phyloP scores from a whole-genome alignment of 2,888 invertebrate species.

The Sceliomorpha sp. region DNA sequence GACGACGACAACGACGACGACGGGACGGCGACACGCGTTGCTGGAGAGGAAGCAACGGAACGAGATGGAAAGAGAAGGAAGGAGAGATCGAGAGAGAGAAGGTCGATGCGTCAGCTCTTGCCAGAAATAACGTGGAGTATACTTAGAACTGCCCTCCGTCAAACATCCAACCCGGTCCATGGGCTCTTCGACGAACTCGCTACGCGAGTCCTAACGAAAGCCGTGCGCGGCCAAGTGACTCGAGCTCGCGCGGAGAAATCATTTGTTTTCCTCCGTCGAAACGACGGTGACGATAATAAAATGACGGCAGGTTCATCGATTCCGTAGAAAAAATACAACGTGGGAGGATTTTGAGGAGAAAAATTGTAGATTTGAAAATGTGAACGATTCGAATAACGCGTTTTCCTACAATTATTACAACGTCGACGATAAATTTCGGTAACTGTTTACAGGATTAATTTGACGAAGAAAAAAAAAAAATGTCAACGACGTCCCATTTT shows the following conservation, averaged over 20 bases:
- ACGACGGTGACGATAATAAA: too few species aligned
- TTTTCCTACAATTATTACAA: too few species aligned
- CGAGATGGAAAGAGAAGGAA: constrained; percentile 32
- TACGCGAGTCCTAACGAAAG: constrained; percentile 71
- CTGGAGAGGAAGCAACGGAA: constrained; percentile 45
- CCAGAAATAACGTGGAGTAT: constrained; percentile 79
- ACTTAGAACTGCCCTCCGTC: constrained; percentile 78
- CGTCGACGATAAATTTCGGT: too few species aligned
- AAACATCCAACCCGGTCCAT: constrained; percentile 58
- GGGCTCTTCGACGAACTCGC: constrained; percentile 48
- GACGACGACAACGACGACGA: constrained; percentile 38
- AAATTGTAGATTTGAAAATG: too few species aligned
- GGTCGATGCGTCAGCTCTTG: constrained; percentile 72
- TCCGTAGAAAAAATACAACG: too few species aligned
- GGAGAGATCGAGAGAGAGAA: constrained; percentile 40
- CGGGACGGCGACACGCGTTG: constrained; percentile 35
- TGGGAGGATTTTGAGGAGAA: too few species aligned
- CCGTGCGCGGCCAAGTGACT: constrained; percentile 44
- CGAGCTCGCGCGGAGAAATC: constrained; percentile 6
- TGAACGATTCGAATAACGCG: too few species aligned
- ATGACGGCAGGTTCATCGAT: too few species aligned
- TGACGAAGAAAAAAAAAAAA: too few species aligned
- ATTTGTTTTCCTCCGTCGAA: not conserved
- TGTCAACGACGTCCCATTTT: too few species aligned
- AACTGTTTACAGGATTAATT: too few species aligned